Evolutionary conservation across 23 tunicate species (phyloP).

Genomic region (Styela clava): DNA sequence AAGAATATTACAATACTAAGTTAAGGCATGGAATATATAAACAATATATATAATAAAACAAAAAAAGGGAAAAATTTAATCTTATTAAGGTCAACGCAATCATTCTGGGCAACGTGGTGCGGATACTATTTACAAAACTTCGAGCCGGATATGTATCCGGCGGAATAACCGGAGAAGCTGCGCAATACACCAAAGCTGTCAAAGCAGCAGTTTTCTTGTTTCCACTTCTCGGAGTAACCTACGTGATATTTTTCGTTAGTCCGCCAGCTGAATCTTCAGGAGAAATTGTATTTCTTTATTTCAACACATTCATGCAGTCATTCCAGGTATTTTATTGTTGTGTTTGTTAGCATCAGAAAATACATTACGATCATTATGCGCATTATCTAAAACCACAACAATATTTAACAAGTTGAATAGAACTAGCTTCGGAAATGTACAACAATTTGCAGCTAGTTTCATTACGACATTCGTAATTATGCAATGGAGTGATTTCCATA

Average conservation of each 20-base stretch:
- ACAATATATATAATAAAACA: too few relatives aligned
- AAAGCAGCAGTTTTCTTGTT: conserved; percentile 86
- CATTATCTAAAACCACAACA: too few relatives aligned
- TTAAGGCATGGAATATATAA: too few relatives aligned
- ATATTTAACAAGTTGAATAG: too few relatives aligned
- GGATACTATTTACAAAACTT: conserved; percentile 66
- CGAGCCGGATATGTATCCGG: conserved; percentile 18
- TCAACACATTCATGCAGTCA: conserved; percentile 59
- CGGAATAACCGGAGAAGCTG: conserved; percentile 11
- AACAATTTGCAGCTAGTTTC: too few relatives aligned
- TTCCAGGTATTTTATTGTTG: conserved; percentile 72
- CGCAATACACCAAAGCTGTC: conserved; percentile 44
- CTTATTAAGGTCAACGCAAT: conserved; percentile 50
- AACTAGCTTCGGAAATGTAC: too few relatives aligned
- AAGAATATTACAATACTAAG: too few relatives aligned
- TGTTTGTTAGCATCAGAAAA: background rate
- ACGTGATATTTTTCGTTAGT: conserved; percentile 59
- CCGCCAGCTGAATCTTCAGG: conserved; percentile 51
- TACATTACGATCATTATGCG: background rate
- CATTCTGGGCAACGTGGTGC: conserved; percentile 56
- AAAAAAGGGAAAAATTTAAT: too few relatives aligned
- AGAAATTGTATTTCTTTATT: conserved; percentile 29
- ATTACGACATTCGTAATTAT: too few relatives aligned
- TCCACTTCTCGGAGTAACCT: conserved; percentile 84
- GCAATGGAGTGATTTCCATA: too few relatives aligned